These are phyloP conservation scores for Allolobophora icterica DNA, from an alignment of 2,888 invertebrate species.

Conservation along the genomic window DNA sequence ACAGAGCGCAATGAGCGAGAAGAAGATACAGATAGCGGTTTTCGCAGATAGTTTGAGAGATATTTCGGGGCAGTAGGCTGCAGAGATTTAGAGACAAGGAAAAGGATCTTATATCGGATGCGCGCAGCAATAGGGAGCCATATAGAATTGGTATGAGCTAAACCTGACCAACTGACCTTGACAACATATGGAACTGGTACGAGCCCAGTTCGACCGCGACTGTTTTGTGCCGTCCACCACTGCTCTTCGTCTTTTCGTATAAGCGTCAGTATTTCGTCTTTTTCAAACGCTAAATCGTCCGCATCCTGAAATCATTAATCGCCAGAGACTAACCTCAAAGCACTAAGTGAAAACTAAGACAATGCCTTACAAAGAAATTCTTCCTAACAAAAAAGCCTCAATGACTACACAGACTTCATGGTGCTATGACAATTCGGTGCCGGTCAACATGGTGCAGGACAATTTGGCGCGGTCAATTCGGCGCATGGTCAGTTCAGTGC, in stretches of 20 bases:
- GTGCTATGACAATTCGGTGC: too few species aligned
- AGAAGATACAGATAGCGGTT: too few species aligned
- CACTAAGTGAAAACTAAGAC: background rate
- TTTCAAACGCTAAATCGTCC: constrained; percentile 92
- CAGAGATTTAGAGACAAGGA: too few species aligned
- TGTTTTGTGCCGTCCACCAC: constrained; percentile 97
- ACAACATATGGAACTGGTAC: constrained; percentile 93
- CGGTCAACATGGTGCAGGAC: too few species aligned
- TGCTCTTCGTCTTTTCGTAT: constrained; percentile 82
- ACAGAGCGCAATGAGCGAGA: too few species aligned
- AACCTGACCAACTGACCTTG: constrained; percentile 48
- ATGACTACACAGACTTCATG: background rate
- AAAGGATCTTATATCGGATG: too few species aligned
- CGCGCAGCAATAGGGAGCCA: too few species aligned
- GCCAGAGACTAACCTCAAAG: background rate
- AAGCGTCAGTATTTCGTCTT: constrained; percentile 89
- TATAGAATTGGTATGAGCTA: too few species aligned
- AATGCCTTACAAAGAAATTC: background rate
- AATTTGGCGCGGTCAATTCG: too few species aligned
- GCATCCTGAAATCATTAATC: constrained; percentile 74
- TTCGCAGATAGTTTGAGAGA: too few species aligned
- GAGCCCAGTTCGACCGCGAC: constrained; percentile 83
- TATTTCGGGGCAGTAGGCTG: too few species aligned
- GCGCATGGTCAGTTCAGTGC: too few species aligned
- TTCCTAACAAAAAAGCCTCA: background rate